phyloP scores from a whole-genome alignment of 2,797 vertebrate species.

The Amblyraja radiata region DNA sequence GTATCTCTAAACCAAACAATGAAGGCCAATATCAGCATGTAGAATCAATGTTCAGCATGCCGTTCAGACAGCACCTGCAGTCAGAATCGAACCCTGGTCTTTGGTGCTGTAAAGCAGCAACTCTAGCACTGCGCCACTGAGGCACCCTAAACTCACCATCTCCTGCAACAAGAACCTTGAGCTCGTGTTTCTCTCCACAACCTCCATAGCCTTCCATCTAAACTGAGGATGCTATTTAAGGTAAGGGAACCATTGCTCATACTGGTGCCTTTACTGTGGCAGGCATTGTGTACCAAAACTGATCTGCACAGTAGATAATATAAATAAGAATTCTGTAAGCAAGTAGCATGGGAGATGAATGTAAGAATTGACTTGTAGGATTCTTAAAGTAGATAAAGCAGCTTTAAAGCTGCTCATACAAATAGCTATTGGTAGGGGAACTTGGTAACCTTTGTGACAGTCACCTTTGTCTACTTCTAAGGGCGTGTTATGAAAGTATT shows the following conservation, averaged over 20 bases:
- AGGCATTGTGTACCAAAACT: neutral
- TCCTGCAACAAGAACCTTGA: neutral
- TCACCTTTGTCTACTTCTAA: neutral
- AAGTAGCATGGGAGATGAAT: neutral
- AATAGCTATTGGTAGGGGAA: neutral
- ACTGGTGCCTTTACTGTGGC: neutral
- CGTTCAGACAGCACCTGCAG: too few relatives aligned
- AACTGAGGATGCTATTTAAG: neutral
- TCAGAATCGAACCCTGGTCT: too few relatives aligned
- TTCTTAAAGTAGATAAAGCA: neutral
- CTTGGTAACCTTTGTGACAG: neutral
- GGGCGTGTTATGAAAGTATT: neutral
- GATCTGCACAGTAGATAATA: neutral
- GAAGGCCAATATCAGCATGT: neutral
- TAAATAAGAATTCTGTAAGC: neutral
- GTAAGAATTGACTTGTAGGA: neutral
- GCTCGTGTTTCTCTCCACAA: neutral
- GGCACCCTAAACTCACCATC: neutral
- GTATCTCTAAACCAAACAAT: neutral
- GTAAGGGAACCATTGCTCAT: neutral
- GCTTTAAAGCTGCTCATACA: neutral
- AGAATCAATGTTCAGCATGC: neutral
- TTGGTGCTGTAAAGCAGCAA: too few relatives aligned
- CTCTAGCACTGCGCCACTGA: too few relatives aligned
- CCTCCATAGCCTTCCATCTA: neutral